phyloP scores from a whole-genome alignment of 2,888 invertebrate species.

The Ectemnius cavifrons region DNA sequence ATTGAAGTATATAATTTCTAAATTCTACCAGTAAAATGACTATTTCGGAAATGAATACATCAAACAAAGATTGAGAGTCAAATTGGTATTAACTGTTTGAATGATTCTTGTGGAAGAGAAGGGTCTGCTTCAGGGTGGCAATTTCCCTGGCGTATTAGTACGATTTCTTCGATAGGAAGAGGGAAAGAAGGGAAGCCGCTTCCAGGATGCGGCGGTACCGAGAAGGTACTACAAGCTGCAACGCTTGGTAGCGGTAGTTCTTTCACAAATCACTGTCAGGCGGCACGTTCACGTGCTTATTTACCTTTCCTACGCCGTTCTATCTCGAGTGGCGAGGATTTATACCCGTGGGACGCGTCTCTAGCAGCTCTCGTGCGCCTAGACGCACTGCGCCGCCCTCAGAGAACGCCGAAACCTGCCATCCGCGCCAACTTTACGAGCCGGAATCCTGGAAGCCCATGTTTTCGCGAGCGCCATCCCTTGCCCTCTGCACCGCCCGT shows the following conservation, averaged over 20 bases:
- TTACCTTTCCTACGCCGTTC: conserved; percentile 28
- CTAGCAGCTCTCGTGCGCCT: conserved; percentile 45
- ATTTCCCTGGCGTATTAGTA: too few relatives aligned
- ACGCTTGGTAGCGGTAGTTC: conserved; percentile 37
- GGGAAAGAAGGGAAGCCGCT: too few relatives aligned
- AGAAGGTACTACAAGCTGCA: too few relatives aligned
- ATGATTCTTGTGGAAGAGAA: too few relatives aligned
- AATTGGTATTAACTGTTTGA: too few relatives aligned
- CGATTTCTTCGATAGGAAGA: too few relatives aligned
- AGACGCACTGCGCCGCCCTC: conserved; percentile 37
- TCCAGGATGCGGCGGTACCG: too few relatives aligned
- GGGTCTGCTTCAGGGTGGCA: too few relatives aligned
- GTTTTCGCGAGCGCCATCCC: conserved; percentile 23
- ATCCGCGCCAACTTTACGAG: conserved; percentile 45
- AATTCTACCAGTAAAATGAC: too few relatives aligned
- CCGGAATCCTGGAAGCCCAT: conserved; percentile 25
- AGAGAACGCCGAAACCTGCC: conserved; percentile 51
- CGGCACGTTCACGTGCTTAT: conserved; percentile 28
- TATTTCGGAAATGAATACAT: too few relatives aligned
- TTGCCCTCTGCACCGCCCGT: not conserved
- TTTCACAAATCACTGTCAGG: conserved; percentile 44
- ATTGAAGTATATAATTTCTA: too few relatives aligned
- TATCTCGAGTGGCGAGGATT: conserved; percentile 42
- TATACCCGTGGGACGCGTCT: conserved; percentile 46
- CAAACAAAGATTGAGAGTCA: too few relatives aligned